phyloP scores from a whole-genome alignment of 1,140 invertebrate species.

The Ridgeia piscesae region DNA sequence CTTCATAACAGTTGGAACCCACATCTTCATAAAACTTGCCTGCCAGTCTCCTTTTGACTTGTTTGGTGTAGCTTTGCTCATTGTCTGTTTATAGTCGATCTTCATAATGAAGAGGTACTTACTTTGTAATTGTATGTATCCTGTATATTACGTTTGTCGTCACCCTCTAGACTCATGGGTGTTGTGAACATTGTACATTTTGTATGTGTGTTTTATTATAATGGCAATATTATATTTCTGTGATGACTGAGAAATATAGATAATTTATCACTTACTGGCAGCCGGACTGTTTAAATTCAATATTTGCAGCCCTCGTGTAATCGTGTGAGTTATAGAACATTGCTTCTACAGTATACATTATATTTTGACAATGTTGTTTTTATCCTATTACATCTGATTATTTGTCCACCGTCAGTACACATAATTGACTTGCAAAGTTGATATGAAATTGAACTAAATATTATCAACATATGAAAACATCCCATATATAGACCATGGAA shows the following conservation, averaged over 20 bases:
- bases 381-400: not conserved
- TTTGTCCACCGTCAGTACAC: not conserved
- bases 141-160: not conserved
- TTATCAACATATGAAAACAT: not conserved
- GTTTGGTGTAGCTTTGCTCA: not conserved
- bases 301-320: not conserved
- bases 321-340: too few species aligned
- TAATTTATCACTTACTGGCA: not conserved
- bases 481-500: not conserved
- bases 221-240: not conserved
- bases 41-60: too few species aligned
- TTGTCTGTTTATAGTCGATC: not conserved
- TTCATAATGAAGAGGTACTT: not conserved
- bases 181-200: not conserved
- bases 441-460: not conserved
- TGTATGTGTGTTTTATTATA: not conserved
- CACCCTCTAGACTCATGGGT: not conserved
- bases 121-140: not conserved
- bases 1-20: too few species aligned
- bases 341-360: not conserved
- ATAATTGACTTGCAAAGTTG: not conserved
- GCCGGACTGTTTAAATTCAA: not conserved
- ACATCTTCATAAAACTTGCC: too few species aligned
- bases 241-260: not conserved
- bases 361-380: not conserved